These are phyloP conservation scores for Drosophila murphyi DNA, from an alignment of 1,140 invertebrate genomes.

Conservation along the genomic window DNA sequence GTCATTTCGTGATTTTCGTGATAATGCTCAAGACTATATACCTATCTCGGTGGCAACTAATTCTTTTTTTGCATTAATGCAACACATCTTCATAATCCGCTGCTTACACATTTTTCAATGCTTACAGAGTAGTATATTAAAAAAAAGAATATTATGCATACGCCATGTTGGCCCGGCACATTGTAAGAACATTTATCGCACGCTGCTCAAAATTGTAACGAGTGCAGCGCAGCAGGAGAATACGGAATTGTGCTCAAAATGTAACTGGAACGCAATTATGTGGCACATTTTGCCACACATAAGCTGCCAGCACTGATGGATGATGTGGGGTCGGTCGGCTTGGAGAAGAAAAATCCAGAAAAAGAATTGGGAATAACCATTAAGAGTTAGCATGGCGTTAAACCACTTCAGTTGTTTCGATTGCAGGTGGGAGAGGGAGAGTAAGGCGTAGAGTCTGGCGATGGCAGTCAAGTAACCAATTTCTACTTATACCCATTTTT, in stretches of 20 bases:
- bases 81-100: not conserved
- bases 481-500: constrained; percentile 29
- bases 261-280: constrained; percentile 80
- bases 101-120: not conserved
- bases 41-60: too few relatives aligned
- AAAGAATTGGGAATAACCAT: constrained; percentile 55
- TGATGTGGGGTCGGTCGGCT: constrained; percentile 6
- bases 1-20: not conserved
- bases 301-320: constrained; percentile 44
- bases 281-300: constrained; percentile 58
- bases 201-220: constrained; percentile 9
- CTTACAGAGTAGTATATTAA: constrained; percentile 5
- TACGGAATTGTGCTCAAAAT: constrained; percentile 68
- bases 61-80: not conserved
- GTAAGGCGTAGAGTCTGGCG: not conserved
- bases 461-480: constrained; percentile 26
- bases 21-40: too few relatives aligned
- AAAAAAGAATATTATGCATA: constrained; percentile 56
- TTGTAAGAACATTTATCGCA: constrained; percentile 43
- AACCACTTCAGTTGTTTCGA: constrained; percentile 66
- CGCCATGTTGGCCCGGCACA: constrained; percentile 44
- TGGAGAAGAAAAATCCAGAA: constrained; percentile 41
- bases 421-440: constrained; percentile 22
- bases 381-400: constrained; percentile 59
- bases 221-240: constrained; percentile 36